Evolutionary conservation across 2,888 invertebrate species (phyloP), one percentile per base, ranked within the genome.

Genomic region (Apamea epomidion): DNA sequence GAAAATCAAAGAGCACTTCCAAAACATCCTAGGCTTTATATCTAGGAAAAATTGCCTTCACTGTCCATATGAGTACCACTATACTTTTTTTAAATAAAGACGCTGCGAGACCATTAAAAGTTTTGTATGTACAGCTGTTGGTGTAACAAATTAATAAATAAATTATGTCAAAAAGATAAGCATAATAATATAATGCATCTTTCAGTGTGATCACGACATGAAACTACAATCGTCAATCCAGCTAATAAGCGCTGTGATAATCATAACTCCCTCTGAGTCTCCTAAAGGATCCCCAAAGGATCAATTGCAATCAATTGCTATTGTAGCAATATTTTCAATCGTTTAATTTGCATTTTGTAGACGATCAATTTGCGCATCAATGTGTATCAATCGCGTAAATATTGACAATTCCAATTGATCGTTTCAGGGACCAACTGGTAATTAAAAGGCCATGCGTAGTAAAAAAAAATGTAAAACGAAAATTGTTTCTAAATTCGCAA

Each of bases 401-500:
- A 60, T n/a, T 60, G 5, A n/a, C 12, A n/a, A n/a, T 12, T n/a
- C 0, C n/a, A 12, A n/a, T 60, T 12, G n/a, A 60, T n/a, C n/a
- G n/a, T 60, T n/a, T 60, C 12, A 1, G 5, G 10, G 25, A 58
- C 25, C 3, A 10, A 21, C 7, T 16, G 25, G 2, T 25, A 71
- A 25, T 16, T 25, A n/a, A 71, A 71, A 71, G 2, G 10, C 0
- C 32, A n/a, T 25, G 25, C 8, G 29, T 29, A 73, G 18, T 18
- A 64, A 21, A 7, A 64, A 42, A n/a, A 83, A 65, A 25, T 45
- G 7, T n/a, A 29, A 48, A 54, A 32, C 18, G 25, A n/a, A 69
- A 45, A 73, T 71, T 68, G 54, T 64, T 82, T 67, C 60, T 37
- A 65, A 62, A 64, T 65, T 67, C 54, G 48, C 37, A 58, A 32